phyloP scores from a whole-genome alignment of 2,888 invertebrate genomes.

The Plemyria rubiginata region DNA sequence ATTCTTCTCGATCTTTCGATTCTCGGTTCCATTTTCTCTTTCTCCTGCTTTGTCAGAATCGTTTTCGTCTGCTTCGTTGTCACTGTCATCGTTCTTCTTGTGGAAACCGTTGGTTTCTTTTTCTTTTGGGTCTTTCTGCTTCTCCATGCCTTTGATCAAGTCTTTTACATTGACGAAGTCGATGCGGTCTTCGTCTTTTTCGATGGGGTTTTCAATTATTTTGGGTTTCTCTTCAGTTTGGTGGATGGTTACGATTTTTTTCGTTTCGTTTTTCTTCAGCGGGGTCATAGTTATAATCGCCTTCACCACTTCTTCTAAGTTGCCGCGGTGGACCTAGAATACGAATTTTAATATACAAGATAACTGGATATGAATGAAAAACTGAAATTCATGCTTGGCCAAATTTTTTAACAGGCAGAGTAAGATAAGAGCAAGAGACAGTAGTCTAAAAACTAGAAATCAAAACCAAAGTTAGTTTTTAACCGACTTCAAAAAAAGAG shows the following conservation, averaged over 20 bases:
- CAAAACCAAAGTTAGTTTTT: constrained; percentile 6
- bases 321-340: constrained; percentile 85
- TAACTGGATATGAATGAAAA: not conserved
- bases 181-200: constrained; percentile 77
- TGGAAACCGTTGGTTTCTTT: constrained; percentile 75
- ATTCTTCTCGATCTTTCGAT: constrained; percentile 54
- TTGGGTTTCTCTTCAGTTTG: constrained; percentile 60
- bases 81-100: constrained; percentile 52
- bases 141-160: constrained; percentile 87
- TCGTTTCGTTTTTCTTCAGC: constrained; percentile 67
- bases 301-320: constrained; percentile 78
- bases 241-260: constrained; percentile 54
- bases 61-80: constrained; percentile 29
- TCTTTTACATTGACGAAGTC: constrained; percentile 86
- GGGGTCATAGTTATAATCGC: constrained; percentile 74
- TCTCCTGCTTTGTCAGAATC: constrained; percentile 45
- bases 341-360: not conserved
- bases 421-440: no score
- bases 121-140: constrained; percentile 66
- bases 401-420: constrained; percentile 30
- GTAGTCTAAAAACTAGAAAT: constrained; percentile 13
- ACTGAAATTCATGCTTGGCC: not conserved
- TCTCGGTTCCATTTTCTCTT: constrained; percentile 37
- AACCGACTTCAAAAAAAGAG: no score
- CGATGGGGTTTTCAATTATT: constrained; percentile 48